Evolutionary conservation across 2,113 vertebrate species (phyloP).

Genomic region (Leucopternis melanops): DNA sequence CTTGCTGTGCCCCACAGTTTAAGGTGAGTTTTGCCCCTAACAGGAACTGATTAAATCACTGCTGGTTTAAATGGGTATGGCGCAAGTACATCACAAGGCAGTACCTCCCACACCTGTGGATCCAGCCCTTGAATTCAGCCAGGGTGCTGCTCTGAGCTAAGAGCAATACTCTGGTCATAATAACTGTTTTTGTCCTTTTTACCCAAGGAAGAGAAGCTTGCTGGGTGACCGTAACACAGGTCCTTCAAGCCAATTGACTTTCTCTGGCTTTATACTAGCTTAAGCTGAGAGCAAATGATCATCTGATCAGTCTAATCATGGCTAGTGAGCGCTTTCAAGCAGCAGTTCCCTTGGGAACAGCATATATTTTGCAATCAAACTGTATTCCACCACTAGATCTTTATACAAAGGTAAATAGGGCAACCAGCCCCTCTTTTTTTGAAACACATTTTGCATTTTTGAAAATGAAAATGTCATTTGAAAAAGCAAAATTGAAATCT

Average conservation of each 20-base stretch:
- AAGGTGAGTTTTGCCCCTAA: background rate
- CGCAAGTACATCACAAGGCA: fast-evolving
- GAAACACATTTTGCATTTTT: background rate
- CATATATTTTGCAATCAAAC: constrained; percentile 49
- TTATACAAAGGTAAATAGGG: constrained; percentile 13
- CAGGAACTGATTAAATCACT: background rate
- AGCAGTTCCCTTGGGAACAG: constrained; percentile 56
- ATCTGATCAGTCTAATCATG: background rate
- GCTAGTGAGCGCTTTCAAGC: background rate
- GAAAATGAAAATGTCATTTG: background rate
- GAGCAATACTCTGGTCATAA: background rate
- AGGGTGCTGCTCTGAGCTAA: background rate
- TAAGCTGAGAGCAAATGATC: background rate
- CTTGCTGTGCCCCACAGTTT: background rate
- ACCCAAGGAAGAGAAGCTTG: background rate
- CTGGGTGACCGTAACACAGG: background rate
- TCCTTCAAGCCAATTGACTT: constrained; percentile 2
- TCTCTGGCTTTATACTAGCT: background rate
- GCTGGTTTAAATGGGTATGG: background rate
- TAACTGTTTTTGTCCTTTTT: background rate
- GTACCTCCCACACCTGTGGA: background rate
- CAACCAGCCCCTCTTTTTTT: background rate
- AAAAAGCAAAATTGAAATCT: background rate
- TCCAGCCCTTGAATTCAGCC: background rate
- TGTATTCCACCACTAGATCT: background rate